phyloP scores from a whole-genome alignment of 2,797 vertebrate species.

The Myotis pilosus region DNA sequence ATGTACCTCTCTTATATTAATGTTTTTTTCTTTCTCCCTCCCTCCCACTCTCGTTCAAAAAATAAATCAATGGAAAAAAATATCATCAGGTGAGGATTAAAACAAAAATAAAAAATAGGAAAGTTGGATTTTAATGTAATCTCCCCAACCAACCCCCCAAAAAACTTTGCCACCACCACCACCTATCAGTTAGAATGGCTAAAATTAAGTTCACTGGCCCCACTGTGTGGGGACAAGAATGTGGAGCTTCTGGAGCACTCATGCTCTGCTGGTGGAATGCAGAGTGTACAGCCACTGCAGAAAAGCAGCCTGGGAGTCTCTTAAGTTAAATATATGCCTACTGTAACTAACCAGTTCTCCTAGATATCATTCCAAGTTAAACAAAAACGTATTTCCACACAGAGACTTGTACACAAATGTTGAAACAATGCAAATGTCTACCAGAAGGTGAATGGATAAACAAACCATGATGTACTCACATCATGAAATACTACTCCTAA shows the following conservation, averaged over 20 bases:
- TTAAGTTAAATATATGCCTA: neutral
- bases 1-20: too few species aligned
- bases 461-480: neutral
- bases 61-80: too few species aligned
- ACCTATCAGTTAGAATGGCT: neutral
- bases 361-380: neutral
- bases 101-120: neutral
- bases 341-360: neutral
- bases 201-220: neutral
- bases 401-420: neutral
- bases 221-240: fast-evolving
- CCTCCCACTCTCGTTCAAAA: too few species aligned
- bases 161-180: neutral
- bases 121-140: neutral
- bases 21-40: too few species aligned
- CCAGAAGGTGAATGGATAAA: neutral
- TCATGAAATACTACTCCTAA: neutral
- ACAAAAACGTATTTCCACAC: neutral
- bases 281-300: neutral
- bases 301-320: neutral
- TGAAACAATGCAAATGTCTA: neutral
- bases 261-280: fast-evolving
- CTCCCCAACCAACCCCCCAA: neutral
- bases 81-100: too few species aligned
- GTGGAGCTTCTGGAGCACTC: too few species aligned